A percentile compares a stretch with the other conserved stretches of the same genome.
Evolutionary conservation across 2,888 invertebrate genomes (phyloP).

Genomic region (Campaea margaritaria): DNA sequence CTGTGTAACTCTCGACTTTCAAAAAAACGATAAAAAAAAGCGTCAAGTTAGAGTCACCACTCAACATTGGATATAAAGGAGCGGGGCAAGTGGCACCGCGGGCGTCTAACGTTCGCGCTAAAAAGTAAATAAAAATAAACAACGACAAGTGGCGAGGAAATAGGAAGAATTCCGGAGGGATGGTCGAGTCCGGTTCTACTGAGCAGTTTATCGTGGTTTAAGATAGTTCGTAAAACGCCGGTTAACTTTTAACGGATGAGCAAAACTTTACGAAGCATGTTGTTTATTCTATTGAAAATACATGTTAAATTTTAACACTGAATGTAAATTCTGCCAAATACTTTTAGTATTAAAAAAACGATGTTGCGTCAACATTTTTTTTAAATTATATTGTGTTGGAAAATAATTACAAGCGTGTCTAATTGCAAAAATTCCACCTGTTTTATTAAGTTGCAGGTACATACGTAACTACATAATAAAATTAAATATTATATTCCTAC

Average conservation of each 20-base stretch:
- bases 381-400: no score
- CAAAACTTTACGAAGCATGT: neutral
- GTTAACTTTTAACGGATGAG: neutral
- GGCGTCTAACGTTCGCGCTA: constrained; percentile 67
- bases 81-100: constrained; percentile 65
- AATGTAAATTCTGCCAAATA: no score
- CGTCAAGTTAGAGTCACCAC: constrained; percentile 48
- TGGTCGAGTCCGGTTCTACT: constrained; percentile 14
- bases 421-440: no score
- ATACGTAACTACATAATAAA: neutral
- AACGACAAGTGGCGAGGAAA: constrained; percentile 65
- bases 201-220: neutral
- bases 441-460: no score
- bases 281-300: no score
- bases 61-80: constrained; percentile 56
- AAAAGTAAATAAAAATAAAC: constrained; percentile 60
- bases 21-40: constrained; percentile 46
- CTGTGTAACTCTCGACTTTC: constrained; percentile 34
- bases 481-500: neutral
- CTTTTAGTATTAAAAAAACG: no score
- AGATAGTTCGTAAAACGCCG: neutral
- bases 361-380: no score
- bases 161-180: constrained; percentile 57
- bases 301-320: no score
- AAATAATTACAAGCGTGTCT: no score